phyloP scores from a whole-genome alignment of 2,888 invertebrate species.

The Aspidiotus destructor region DNA sequence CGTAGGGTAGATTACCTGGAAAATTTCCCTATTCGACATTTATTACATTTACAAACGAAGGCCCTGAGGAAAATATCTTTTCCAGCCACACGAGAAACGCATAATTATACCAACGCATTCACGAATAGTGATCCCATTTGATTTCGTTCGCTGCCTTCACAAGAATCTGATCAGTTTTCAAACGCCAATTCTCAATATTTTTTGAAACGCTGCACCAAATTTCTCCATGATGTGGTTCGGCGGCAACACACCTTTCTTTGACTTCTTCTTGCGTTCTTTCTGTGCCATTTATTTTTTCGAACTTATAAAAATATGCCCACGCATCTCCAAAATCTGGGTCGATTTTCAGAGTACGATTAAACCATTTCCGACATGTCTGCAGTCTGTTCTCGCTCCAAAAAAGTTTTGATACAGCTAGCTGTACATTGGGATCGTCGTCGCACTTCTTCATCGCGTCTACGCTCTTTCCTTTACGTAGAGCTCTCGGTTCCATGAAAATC shows the following conservation, averaged over 20 bases:
- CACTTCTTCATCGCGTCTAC: conserved; percentile 96
- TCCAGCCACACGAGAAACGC: too few relatives aligned
- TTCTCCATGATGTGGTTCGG: conserved; percentile 96
- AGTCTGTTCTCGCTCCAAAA: conserved; percentile 95
- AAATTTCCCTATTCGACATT: too few relatives aligned
- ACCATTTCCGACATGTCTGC: conserved; percentile 93
- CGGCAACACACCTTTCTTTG: conserved; percentile 68
- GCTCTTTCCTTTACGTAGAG: conserved; percentile 92
- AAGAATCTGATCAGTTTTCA: conserved; percentile 78
- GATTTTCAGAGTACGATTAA: conserved; percentile 90
- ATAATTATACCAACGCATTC: too few relatives aligned
- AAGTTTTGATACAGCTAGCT: conserved; percentile 89
- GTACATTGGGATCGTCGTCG: conserved; percentile 93
- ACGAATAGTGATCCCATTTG: too few relatives aligned
- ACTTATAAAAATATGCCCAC: conserved; percentile 96
- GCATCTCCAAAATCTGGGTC: conserved; percentile 96
- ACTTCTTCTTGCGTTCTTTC: conserved; percentile 81
- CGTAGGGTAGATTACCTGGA: too few relatives aligned
- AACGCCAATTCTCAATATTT: conserved; percentile 86
- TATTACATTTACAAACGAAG: too few relatives aligned
- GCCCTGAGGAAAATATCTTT: too few relatives aligned
- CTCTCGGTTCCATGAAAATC: conserved; percentile 91
- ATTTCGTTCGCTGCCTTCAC: conserved; percentile 63
- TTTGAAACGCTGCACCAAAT: conserved; percentile 90
- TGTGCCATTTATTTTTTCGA: conserved; percentile 84